Evolutionary conservation across 1,140 invertebrate genomes (phyloP).

Genomic region (Orchestia grillus): DNA sequence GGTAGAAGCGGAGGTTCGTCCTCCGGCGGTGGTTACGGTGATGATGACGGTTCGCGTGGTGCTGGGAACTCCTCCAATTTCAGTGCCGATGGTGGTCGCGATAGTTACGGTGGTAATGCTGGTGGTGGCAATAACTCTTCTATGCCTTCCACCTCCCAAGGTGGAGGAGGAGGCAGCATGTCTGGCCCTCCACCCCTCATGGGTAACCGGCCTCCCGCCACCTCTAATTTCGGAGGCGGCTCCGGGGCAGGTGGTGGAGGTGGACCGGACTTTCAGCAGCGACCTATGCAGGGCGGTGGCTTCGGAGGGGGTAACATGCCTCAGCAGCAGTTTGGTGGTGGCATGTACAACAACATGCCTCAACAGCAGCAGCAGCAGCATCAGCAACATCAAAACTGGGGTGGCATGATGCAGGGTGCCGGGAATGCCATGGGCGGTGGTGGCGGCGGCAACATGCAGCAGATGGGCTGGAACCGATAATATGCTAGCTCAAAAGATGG

Average conservation of each 20-base stretch:
- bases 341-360: constrained; percentile 26
- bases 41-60: constrained; percentile 62
- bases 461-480: constrained; percentile 46
- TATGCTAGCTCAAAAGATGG: neutral
- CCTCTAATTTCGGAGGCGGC: neutral
- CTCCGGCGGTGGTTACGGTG: neutral
- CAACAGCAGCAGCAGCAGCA: constrained; percentile 42
- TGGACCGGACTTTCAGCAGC: constrained; percentile 11
- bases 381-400: constrained; percentile 30
- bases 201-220: neutral
- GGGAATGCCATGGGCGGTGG: constrained; percentile 43
- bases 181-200: constrained; percentile 20
- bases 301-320: constrained; percentile 24
- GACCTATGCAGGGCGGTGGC: neutral
- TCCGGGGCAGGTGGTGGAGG: constrained; percentile 11
- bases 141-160: constrained; percentile 23
- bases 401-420: constrained; percentile 30
- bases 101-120: neutral
- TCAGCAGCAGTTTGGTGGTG: constrained; percentile 8
- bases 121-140: neutral
- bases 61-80: constrained; percentile 63
- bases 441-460: constrained; percentile 5
- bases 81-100: constrained; percentile 62
- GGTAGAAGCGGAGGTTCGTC: constrained; percentile 35
- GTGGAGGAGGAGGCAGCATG: constrained; percentile 14